Conservation (phyloP, 2,113 vertebrate genomes). For the Anarrhichthys ocellatus region DNA sequence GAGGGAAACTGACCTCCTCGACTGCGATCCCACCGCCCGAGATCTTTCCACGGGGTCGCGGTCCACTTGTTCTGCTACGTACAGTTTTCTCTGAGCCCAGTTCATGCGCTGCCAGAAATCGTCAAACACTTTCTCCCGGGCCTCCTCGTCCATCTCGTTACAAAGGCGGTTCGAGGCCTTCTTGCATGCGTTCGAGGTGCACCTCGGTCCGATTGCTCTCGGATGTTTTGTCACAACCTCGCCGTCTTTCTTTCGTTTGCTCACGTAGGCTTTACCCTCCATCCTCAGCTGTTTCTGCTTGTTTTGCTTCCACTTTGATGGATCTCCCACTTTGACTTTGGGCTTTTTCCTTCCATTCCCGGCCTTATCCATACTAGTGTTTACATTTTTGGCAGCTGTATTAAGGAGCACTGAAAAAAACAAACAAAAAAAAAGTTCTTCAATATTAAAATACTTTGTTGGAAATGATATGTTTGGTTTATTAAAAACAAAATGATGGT, state of each 20-base stretch:
- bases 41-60: slow-evolving; percentile 41
- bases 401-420: slow-evolving; percentile 12
- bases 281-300: slow-evolving; percentile 60
- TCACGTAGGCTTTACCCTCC: slow-evolving; percentile 50
- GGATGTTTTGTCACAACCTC: slow-evolving; percentile 33
- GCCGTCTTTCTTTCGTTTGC: slow-evolving; percentile 53
- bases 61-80: slow-evolving; percentile 36
- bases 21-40: not conserved
- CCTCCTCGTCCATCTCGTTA: slow-evolving; percentile 28
- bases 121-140: slow-evolving; percentile 26
- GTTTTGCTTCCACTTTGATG: slow-evolving; percentile 50
- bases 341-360: not conserved
- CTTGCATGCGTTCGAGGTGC: slow-evolving; percentile 30
- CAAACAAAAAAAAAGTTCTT: not conserved
- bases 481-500: not conserved
- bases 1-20: slow-evolving; percentile 34
- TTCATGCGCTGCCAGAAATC: slow-evolving; percentile 53
- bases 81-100: slow-evolving; percentile 53
- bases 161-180: slow-evolving; percentile 44
- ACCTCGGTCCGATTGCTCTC: slow-evolving; percentile 26
- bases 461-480: not conserved
- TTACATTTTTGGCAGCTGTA: slow-evolving; percentile 23
- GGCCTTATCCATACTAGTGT: not conserved
- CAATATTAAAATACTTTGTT: not conserved
- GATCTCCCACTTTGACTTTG: slow-evolving; percentile 28